Evolutionary conservation across 2,888 invertebrate species (phyloP).

Genomic region (Kuschelorhynchus macadamiae): DNA sequence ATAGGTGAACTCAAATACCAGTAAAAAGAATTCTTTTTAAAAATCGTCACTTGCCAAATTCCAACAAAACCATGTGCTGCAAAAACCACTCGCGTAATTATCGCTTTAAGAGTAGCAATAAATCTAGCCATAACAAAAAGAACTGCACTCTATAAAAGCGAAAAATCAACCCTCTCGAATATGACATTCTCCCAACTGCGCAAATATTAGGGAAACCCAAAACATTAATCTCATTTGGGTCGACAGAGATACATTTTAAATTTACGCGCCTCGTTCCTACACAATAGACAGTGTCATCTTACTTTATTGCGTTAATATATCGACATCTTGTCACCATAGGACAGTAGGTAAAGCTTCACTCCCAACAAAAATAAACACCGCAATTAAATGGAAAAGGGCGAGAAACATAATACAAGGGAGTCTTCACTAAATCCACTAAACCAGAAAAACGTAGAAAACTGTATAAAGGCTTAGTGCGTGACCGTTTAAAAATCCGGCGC

Average conservation of each 20-base stretch:
- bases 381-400: too few relatives aligned
- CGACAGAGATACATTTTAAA: slow-evolving; percentile 10
- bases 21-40: slow-evolving; percentile 81
- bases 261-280: slow-evolving; percentile 12
- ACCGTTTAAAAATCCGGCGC: too few relatives aligned
- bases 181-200: slow-evolving; percentile 32
- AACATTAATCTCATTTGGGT: too few relatives aligned
- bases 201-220: slow-evolving; percentile 1
- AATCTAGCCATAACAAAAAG: slow-evolving; percentile 79
- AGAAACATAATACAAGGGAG: too few relatives aligned
- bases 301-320: too few relatives aligned
- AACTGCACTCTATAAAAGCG: slow-evolving; percentile 10
- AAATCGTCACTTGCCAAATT: slow-evolving; percentile 90
- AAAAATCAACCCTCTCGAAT: slow-evolving; percentile 37
- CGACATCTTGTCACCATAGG: too few relatives aligned
- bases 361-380: too few relatives aligned
- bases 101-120: slow-evolving; percentile 85
- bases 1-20: slow-evolving; percentile 93
- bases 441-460: too few relatives aligned
- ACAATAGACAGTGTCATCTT: too few relatives aligned
- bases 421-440: too few relatives aligned
- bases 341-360: too few relatives aligned
- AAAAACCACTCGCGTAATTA: slow-evolving; percentile 85
- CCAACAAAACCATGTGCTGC: slow-evolving; percentile 88
- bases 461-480: too few relatives aligned